These are phyloP conservation scores for Ips typographus DNA, from an alignment of 1,140 invertebrate species.

Conservation along the genomic window DNA sequence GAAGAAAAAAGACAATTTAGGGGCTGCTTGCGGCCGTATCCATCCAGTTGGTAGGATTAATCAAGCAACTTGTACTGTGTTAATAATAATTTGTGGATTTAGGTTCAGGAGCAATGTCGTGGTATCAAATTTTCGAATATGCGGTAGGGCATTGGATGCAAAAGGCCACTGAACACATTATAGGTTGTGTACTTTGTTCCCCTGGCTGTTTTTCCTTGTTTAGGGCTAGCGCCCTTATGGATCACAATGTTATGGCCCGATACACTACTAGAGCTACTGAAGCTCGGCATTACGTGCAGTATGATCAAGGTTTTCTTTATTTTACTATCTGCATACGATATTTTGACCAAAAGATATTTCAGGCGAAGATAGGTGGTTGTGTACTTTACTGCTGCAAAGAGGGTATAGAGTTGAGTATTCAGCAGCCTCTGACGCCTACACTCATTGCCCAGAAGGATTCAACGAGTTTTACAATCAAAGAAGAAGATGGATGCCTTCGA, in stretches of 20 bases:
- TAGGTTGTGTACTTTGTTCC: slow-evolving; percentile 84
- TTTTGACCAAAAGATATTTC: background rate
- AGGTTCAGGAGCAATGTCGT: slow-evolving; percentile 84
- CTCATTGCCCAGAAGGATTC: slow-evolving; percentile 85
- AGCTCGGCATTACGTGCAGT: slow-evolving; percentile 86
- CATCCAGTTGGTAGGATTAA: slow-evolving; percentile 75
- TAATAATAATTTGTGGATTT: background rate
- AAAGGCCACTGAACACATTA: slow-evolving; percentile 93
- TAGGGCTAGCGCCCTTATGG: slow-evolving; percentile 84
- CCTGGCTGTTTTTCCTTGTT: slow-evolving; percentile 93
- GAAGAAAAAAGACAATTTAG: slow-evolving; percentile 86
- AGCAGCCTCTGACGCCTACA: slow-evolving; percentile 89
- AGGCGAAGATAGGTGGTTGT: slow-evolving; percentile 83
- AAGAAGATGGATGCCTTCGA: slow-evolving; percentile 86
- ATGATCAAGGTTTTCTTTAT: slow-evolving; percentile 72
- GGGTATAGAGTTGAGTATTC: slow-evolving; percentile 90
- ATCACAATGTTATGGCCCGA: slow-evolving; percentile 85
- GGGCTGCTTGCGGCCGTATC: slow-evolving; percentile 89
- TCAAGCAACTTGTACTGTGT: background rate
- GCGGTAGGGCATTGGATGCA: slow-evolving; percentile 94
- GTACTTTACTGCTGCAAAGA: slow-evolving; percentile 81
- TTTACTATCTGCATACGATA: background rate
- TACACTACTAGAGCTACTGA: slow-evolving; percentile 81
- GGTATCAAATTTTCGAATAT: slow-evolving; percentile 94
- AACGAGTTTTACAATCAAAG: slow-evolving; percentile 88